phyloP scores from a whole-genome alignment of 2,113 vertebrate genomes.

The Phoxinus phoxinus region DNA sequence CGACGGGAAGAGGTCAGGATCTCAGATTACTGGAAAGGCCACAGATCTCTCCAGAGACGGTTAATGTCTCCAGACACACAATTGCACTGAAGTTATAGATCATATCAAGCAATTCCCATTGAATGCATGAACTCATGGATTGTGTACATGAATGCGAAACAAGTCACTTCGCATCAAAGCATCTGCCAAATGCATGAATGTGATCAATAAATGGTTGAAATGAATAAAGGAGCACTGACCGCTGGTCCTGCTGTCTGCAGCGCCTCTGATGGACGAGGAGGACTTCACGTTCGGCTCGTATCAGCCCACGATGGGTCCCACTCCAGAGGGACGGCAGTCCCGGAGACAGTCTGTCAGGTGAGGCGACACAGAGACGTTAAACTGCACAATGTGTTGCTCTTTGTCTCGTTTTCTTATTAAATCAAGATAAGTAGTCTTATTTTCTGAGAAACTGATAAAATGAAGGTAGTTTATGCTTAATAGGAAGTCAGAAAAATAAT shows the following conservation, averaged over 20 bases:
- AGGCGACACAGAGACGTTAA: not conserved
- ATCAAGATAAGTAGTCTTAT: too few relatives aligned
- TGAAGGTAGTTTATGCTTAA: too few relatives aligned
- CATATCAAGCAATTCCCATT: not conserved
- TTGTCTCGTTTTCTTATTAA: too few relatives aligned
- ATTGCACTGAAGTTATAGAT: not conserved
- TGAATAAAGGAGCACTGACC: not conserved
- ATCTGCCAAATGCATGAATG: not conserved
- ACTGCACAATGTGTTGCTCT: too few relatives aligned
- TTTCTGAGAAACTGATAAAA: too few relatives aligned
- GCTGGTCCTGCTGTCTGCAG: not conserved
- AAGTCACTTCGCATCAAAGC: not conserved
- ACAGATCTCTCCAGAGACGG: not conserved
- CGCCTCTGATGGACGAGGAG: slow-evolving; percentile 64
- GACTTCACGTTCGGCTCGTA: slow-evolving; percentile 85
- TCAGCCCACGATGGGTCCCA: slow-evolving; percentile 80
- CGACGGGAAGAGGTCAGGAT: slow-evolving; percentile 62
- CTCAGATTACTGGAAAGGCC: not conserved
- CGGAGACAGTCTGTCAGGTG: slow-evolving; percentile 84
- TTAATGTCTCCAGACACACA: not conserved
- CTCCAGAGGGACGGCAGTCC: slow-evolving; percentile 72
- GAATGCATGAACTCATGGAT: not conserved
- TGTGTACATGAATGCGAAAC: not conserved
- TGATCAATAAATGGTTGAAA: too few relatives aligned
- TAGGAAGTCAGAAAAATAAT: too few relatives aligned